phyloP scores from a whole-genome alignment of 2,113 vertebrate species.

The Galemys pyrenaicus region DNA sequence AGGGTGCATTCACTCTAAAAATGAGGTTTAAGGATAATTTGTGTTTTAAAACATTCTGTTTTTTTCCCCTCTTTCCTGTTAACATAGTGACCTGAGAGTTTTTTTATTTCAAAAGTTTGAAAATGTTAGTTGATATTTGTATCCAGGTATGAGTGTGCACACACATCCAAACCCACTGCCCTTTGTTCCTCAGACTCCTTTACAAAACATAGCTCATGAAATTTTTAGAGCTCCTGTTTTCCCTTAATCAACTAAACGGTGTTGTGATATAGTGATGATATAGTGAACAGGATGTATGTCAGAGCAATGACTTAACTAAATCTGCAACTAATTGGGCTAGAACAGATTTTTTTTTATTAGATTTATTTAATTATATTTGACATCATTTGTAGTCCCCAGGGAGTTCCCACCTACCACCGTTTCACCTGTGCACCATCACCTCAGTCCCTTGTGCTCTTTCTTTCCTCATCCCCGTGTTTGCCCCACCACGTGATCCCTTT shows the following conservation, averaged over 20 bases:
- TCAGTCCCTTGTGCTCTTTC: too few relatives aligned
- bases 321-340: background rate
- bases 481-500: too few relatives aligned
- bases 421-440: too few relatives aligned
- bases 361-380: too few relatives aligned
- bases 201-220: background rate
- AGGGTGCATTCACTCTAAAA: background rate
- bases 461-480: too few relatives aligned
- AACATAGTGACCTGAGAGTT: background rate
- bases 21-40: background rate
- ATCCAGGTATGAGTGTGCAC: background rate
- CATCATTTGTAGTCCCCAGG: too few relatives aligned
- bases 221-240: background rate
- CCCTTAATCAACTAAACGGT: background rate
- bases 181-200: conserved; percentile 10
- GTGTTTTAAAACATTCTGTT: background rate
- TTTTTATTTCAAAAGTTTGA: conserved; percentile 14
- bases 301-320: background rate
- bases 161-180: background rate
- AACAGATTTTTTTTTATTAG: too few relatives aligned
- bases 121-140: background rate
- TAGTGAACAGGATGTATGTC: background rate
- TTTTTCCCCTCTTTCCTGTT: background rate
- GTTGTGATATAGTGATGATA: background rate
- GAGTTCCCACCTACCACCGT: too few relatives aligned